Evolutionary conservation across 2,888 invertebrate genomes (phyloP).

Genomic region (Anagyrus pseudococci): DNA sequence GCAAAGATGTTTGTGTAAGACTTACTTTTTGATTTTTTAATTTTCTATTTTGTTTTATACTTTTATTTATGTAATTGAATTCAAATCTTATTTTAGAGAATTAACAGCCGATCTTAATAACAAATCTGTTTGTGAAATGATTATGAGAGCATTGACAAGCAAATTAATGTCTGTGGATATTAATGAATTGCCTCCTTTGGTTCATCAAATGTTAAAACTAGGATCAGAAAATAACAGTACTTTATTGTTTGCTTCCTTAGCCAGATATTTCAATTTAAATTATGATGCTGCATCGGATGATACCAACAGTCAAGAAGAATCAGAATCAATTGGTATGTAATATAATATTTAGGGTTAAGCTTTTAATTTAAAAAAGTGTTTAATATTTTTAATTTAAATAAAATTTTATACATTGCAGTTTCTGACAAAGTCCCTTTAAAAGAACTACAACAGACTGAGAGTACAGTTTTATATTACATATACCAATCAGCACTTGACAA

Average conservation of each 20-base stretch:
- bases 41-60: conserved; percentile 3
- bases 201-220: conserved; percentile 72
- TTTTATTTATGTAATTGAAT: conserved; percentile 2
- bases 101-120: conserved; percentile 66
- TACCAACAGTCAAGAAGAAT: conserved; percentile 40
- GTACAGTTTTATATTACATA: conserved; percentile 69
- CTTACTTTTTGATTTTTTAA: conserved; percentile 21
- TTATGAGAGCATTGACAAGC: conserved; percentile 70
- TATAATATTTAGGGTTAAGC: neutral
- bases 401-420: conserved; percentile 8
- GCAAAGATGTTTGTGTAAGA: conserved; percentile 73
- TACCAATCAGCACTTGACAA: conserved; percentile 61
- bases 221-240: conserved; percentile 62
- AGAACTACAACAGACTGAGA: conserved; percentile 68
- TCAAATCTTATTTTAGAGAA: conserved; percentile 39
- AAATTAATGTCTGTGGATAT: conserved; percentile 66
- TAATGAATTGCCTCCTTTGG: conserved; percentile 71
- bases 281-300: conserved; percentile 48
- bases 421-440: conserved; percentile 45
- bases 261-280: conserved; percentile 63
- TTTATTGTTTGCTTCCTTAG: conserved; percentile 63
- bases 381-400: conserved; percentile 3
- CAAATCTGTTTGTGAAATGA: conserved; percentile 56
- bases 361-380: conserved; percentile 4
- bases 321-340: conserved; percentile 48